These are phyloP conservation scores for Hirtodrosophila histrioides DNA, from an alignment of 2,888 invertebrate genomes.

Conservation along the genomic window DNA sequence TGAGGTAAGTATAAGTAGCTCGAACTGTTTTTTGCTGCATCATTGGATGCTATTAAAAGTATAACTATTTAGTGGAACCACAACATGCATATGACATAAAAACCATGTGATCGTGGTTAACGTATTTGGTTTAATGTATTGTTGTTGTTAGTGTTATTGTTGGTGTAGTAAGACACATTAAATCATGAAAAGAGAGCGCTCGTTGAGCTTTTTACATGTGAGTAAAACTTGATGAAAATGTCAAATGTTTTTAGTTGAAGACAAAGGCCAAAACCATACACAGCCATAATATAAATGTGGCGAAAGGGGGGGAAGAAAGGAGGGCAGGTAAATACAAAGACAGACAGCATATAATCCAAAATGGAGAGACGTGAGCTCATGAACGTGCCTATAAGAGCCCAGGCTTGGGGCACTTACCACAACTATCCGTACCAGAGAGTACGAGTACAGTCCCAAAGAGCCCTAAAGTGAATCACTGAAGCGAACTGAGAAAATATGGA, in stretches of 20 bases:
- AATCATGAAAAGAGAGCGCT: constrained; percentile 66
- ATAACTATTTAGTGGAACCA: constrained; percentile 24
- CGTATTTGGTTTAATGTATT: constrained; percentile 54
- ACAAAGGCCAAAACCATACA: constrained; percentile 68
- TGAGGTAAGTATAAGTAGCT: neutral
- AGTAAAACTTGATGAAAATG: constrained; percentile 72
- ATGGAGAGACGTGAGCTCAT: constrained; percentile 64
- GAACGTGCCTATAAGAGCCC: constrained; percentile 50
- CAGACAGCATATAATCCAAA: constrained; percentile 51
- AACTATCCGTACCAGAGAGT: constrained; percentile 1
- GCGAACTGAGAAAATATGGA: constrained; percentile 3
- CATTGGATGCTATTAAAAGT: constrained; percentile 43
- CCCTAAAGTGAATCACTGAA: constrained; percentile 39
- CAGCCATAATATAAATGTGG: constrained; percentile 35
- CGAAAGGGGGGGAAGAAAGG: constrained; percentile 27
- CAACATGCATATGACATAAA: constrained; percentile 42
- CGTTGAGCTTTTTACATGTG: constrained; percentile 60
- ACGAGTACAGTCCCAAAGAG: constrained; percentile 31
- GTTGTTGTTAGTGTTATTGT: constrained; percentile 20
- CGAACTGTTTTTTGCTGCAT: constrained; percentile 31
- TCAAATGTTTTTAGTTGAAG: constrained; percentile 75
- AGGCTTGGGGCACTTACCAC: constrained; percentile 7
- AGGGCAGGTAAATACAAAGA: constrained; percentile 15
- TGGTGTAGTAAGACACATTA: constrained; percentile 47
- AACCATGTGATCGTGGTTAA: constrained; percentile 57